phyloP scores from a whole-genome alignment of 2,888 invertebrate species.

The Synergus gifuensis region DNA sequence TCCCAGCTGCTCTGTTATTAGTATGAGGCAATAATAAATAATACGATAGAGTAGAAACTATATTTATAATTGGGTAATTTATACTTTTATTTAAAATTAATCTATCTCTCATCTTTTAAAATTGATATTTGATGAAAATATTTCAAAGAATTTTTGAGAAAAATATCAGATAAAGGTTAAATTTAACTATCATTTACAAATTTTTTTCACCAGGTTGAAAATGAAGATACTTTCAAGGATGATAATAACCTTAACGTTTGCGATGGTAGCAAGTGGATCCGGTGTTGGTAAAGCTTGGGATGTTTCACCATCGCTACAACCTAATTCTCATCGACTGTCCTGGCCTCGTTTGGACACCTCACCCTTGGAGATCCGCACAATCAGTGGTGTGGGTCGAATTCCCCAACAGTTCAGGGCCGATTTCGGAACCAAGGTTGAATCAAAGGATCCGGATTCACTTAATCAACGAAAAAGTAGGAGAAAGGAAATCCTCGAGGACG shows the following conservation, averaged over 20 bases:
- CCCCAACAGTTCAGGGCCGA: not conserved
- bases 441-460: conserved; percentile 3
- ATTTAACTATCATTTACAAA: no score
- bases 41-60: not conserved
- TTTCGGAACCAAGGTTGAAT: conserved; percentile 16
- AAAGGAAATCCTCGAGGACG: not conserved
- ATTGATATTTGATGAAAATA: not conserved
- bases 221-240: conserved; percentile 44
- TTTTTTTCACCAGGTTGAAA: conserved; percentile 43
- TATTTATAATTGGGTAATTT: not conserved
- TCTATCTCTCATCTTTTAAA: conserved; percentile 11
- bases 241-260: conserved; percentile 47
- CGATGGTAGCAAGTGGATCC: conserved; percentile 53
- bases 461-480: not conserved
- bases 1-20: not conserved
- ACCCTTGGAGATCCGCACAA: conserved; percentile 67
- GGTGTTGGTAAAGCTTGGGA: conserved; percentile 71
- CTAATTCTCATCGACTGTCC: conserved; percentile 60
- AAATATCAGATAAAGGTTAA: no score
- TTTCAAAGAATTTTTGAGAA: no score
- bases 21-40: conserved; percentile 5
- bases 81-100: not conserved
- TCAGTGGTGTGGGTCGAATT: conserved; percentile 64
- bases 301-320: conserved; percentile 60
- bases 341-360: conserved; percentile 66